Evolutionary conservation across 2,888 invertebrate species (phyloP).

Genomic region (Bombyx huttoni): DNA sequence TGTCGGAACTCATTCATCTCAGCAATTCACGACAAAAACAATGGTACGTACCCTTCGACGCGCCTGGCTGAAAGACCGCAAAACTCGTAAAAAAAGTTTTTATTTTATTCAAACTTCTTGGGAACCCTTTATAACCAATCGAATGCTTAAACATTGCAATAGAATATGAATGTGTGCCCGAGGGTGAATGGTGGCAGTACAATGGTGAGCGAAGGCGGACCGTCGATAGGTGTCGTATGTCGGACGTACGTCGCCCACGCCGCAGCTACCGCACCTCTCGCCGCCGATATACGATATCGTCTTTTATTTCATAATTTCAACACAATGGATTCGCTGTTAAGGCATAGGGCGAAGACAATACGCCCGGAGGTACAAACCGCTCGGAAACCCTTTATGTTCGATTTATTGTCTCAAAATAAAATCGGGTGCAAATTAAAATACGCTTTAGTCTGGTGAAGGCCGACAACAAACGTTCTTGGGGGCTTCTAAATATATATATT

Average conservation of each 20-base stretch:
- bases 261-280: conserved; percentile 35
- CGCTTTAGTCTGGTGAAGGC: conserved; percentile 22
- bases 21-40: conserved; percentile 65
- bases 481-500: not conserved
- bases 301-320: conserved; percentile 68
- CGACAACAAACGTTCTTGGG: not conserved
- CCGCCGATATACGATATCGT: conserved; percentile 64
- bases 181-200: conserved; percentile 32
- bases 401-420: conserved; percentile 70
- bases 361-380: conserved; percentile 66
- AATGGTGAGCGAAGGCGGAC: conserved; percentile 17
- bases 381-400: conserved; percentile 67
- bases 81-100: conserved; percentile 46
- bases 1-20: conserved; percentile 55
- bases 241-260: conserved; percentile 31
- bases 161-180: conserved; percentile 48
- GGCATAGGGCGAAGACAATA: conserved; percentile 69
- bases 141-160: conserved; percentile 70
- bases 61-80: conserved; percentile 51
- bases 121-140: conserved; percentile 68
- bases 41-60: conserved; percentile 59
- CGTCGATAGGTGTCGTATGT: conserved; percentile 43
- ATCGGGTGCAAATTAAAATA: conserved; percentile 72
- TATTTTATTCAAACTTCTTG: conserved; percentile 55
- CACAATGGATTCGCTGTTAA: conserved; percentile 57